phyloP scores from a whole-genome alignment of 2,113 vertebrate genomes.

The Solea senegalensis region DNA sequence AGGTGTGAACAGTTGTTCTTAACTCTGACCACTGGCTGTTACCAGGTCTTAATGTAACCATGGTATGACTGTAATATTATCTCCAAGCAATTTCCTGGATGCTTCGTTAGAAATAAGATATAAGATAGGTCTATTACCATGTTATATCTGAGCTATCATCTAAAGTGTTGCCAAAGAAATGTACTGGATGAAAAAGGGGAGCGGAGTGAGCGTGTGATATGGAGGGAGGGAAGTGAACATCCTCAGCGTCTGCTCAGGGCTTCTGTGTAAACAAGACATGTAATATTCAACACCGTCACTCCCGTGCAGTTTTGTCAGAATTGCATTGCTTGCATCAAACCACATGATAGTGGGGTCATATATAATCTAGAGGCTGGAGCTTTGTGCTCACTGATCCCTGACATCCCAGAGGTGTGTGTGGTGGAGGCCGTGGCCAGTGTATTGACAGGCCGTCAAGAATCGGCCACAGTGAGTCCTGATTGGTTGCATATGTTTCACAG shows the following conservation, averaged over 20 bases:
- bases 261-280: constrained; percentile 43
- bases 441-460: constrained; percentile 28
- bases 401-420: neutral
- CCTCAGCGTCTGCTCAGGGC: constrained; percentile 46
- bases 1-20: too few relatives aligned
- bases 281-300: constrained; percentile 49
- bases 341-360: neutral
- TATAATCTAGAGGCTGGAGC: neutral
- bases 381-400: constrained; percentile 25
- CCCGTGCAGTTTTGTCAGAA: constrained; percentile 17
- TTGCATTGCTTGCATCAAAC: constrained; percentile 1
- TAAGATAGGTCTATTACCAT: too few relatives aligned
- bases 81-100: too few relatives aligned
- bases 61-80: too few relatives aligned
- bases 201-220: constrained; percentile 14
- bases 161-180: neutral
- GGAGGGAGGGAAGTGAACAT: constrained; percentile 14
- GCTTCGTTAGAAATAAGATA: too few relatives aligned
- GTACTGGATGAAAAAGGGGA: constrained; percentile 1
- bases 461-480: constrained; percentile 13
- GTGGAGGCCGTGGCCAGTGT: constrained; percentile 9
- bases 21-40: too few relatives aligned
- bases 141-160: too few relatives aligned
- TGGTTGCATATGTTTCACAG: constrained; percentile 22
- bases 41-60: too few relatives aligned